Evolutionary conservation across 2,113 vertebrate genomes (phyloP).

Genomic region (Callospermophilus lateralis): DNA sequence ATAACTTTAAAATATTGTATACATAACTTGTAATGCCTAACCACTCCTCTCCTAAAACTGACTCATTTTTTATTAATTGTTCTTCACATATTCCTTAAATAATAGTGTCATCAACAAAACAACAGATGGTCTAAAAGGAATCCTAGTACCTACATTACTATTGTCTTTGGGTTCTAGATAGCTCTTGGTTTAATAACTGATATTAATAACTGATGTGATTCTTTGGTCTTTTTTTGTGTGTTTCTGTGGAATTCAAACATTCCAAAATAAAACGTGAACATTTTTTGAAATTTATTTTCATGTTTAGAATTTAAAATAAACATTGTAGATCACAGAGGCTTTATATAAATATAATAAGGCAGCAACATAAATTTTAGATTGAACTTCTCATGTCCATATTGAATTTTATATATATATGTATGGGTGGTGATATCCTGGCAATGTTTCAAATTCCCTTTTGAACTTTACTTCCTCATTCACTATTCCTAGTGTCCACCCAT

Average conservation of each 20-base stretch:
- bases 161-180: neutral
- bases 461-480: neutral
- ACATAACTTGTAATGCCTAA: neutral
- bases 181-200: neutral
- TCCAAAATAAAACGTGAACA: slow-evolving; percentile 1
- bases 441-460: neutral
- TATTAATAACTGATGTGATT: neutral
- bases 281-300: neutral
- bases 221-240: neutral
- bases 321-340: neutral
- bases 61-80: neutral
- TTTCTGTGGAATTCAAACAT: neutral
- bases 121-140: neutral
- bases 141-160: neutral
- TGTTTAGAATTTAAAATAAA: neutral
- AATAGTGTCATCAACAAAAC: neutral
- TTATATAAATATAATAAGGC: slow-evolving; percentile 1
- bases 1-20: neutral
- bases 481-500: neutral
- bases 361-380: slow-evolving; percentile 9
- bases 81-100: neutral
- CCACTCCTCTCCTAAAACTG: neutral
- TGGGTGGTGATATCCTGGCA: neutral
- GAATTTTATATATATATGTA: neutral
- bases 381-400: neutral